Percentiles rank a stretch among this genome's conserved stretches.
Evolutionary conservation across 2,888 invertebrate species (phyloP).

Genomic region (Agrilus mali): DNA sequence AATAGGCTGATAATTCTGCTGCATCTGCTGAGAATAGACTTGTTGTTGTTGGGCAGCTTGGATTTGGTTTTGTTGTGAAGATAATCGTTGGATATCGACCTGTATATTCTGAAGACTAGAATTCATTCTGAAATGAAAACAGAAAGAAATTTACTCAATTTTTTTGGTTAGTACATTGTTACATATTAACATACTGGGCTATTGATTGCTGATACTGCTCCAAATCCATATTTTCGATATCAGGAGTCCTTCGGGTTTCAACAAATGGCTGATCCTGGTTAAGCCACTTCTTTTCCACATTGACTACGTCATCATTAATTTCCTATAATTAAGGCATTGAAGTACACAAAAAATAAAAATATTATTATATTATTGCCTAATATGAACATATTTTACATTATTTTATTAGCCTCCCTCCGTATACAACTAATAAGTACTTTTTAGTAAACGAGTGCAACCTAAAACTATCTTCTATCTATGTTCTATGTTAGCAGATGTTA

Average conservation of each 20-base stretch:
- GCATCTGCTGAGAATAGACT: conserved; percentile 34
- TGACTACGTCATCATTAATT: conserved; percentile 42
- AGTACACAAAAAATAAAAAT: neutral
- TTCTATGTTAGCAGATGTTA: neutral
- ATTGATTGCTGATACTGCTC: conserved; percentile 52
- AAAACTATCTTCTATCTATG: neutral
- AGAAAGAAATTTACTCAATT: neutral
- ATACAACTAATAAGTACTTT: neutral
- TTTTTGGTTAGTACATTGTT: neutral
- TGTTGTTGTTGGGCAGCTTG: conserved; percentile 49
- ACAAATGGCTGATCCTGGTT: conserved; percentile 45
- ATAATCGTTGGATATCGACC: conserved; percentile 82
- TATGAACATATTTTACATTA: too few relatives aligned
- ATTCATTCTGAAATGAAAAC: conserved; percentile 59
- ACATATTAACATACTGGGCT: conserved; percentile 51
- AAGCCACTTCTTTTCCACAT: conserved; percentile 54
- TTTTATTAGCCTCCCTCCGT: too few relatives aligned
- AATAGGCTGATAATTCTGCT: conserved; percentile 26
- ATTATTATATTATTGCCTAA: too few relatives aligned
- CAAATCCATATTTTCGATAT: conserved; percentile 69
- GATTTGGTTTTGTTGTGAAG: conserved; percentile 69
- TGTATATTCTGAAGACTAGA: conserved; percentile 88
- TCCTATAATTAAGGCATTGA: conserved; percentile 32
- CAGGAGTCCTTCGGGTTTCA: conserved; percentile 57
- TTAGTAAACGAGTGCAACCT: neutral